Conservation (phyloP, 1,140 invertebrate species). For the Drosophila bifasciata region DNA sequence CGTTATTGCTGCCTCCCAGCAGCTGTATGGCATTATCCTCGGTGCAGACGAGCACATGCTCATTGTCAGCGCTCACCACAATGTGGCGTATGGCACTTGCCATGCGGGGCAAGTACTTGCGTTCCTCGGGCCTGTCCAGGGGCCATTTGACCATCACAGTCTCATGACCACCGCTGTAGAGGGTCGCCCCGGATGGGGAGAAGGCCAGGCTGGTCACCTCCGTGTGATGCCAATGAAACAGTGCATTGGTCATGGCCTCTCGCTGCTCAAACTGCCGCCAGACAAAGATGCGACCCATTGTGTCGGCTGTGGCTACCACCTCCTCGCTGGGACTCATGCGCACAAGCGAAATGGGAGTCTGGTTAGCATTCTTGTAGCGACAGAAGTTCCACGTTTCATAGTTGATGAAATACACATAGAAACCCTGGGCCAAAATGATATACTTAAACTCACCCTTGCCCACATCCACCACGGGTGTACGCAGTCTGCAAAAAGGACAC, state of each 20-base stretch:
- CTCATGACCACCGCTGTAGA: constrained; percentile 92
- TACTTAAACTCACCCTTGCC: constrained; percentile 65
- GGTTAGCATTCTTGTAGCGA: constrained; percentile 77
- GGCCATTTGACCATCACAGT: constrained; percentile 93
- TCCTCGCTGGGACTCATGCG: constrained; percentile 88
- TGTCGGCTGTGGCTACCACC: constrained; percentile 89
- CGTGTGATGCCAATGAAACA: constrained; percentile 92
- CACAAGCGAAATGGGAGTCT: constrained; percentile 87
- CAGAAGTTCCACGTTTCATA: constrained; percentile 64
- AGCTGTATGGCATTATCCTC: constrained; percentile 91
- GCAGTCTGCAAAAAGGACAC: constrained; percentile 20
- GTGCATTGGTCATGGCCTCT: constrained; percentile 28
- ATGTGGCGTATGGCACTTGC: constrained; percentile 89
- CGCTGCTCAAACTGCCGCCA: constrained; percentile 86
- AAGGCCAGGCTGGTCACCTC: constrained; percentile 89
- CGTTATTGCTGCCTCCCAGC: constrained; percentile 86
- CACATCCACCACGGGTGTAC: constrained; percentile 58
- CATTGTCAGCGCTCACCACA: constrained; percentile 87
- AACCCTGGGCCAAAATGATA: constrained; percentile 74
- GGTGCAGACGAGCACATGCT: constrained; percentile 88
- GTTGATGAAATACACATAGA: constrained; percentile 78
- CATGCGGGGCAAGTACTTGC: constrained; percentile 90
- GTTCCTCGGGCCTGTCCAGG: constrained; percentile 83
- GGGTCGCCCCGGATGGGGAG: constrained; percentile 87
- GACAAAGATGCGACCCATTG: constrained; percentile 87